Evolutionary conservation across 2,797 vertebrate genomes (phyloP).

Genomic region (Eurystomus glaucurus): DNA sequence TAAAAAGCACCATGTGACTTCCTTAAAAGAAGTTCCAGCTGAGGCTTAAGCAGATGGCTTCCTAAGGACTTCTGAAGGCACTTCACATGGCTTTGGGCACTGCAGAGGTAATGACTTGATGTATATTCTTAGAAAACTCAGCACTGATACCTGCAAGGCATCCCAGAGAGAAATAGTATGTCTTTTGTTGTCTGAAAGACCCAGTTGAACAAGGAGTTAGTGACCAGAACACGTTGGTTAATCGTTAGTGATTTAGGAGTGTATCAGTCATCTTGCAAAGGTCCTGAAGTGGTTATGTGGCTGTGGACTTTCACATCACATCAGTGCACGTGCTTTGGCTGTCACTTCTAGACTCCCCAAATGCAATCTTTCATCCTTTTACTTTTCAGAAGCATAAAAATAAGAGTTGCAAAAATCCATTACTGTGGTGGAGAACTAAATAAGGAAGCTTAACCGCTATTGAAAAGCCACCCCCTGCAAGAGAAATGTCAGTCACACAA

Average conservation of each 20-base stretch:
- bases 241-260: neutral
- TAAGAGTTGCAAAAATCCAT: neutral
- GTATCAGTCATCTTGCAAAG: neutral
- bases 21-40: neutral
- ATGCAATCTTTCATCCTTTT: neutral
- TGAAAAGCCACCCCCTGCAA: constrained; percentile 26
- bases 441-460: constrained; percentile 36
- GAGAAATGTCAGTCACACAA: constrained; percentile 67
- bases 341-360: neutral
- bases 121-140: neutral
- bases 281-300: neutral
- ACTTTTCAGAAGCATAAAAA: neutral
- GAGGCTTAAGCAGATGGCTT: neutral
- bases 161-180: neutral
- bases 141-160: neutral
- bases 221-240: neutral
- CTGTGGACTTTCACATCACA: neutral
- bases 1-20: neutral
- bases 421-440: constrained; percentile 10
- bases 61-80: neutral
- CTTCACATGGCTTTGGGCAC: neutral
- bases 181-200: neutral
- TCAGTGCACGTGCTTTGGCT: neutral
- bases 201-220: neutral
- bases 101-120: neutral